Evolutionary conservation across 2,113 vertebrate genomes (phyloP).

Genomic region (Seriola aureovittata): DNA sequence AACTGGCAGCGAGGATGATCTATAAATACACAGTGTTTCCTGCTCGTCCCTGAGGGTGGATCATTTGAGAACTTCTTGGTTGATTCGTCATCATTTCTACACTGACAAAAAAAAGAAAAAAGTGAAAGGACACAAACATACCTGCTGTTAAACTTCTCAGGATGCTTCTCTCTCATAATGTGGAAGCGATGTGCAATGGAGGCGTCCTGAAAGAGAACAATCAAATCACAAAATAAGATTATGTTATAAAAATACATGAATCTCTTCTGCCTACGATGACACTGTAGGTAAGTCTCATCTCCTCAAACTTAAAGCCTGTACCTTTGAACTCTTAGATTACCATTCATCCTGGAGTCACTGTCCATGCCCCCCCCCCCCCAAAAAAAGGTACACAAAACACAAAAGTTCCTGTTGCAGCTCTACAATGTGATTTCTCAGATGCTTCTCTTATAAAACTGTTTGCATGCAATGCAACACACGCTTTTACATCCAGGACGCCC

Average conservation of each 20-base stretch:
- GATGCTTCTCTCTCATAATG: constrained; percentile 97
- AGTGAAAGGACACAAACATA: constrained; percentile 59
- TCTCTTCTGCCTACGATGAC: not conserved
- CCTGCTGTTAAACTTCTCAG: constrained; percentile 97
- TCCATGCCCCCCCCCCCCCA: too few species aligned
- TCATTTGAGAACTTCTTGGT: not conserved
- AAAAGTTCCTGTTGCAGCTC: not conserved
- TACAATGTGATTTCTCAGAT: not conserved
- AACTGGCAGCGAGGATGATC: too few species aligned
- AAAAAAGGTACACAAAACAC: too few species aligned
- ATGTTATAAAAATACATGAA: not conserved
- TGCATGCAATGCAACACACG: not conserved
- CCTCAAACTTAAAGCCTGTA: not conserved
- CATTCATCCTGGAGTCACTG: not conserved
- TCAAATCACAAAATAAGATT: not conserved
- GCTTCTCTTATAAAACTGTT: not conserved
- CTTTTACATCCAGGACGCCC: not conserved
- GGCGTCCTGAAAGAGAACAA: constrained; percentile 87
- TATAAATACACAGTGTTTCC: too few species aligned
- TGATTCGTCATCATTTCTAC: not conserved
- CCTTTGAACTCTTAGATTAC: not conserved
- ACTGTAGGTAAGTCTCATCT: not conserved
- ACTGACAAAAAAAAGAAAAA: not conserved
- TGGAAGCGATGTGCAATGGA: constrained; percentile 97
- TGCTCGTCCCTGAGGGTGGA: too few species aligned